Evolutionary conservation across 2,113 vertebrate genomes (phyloP).

Genomic region (Zapus hudsonius): DNA sequence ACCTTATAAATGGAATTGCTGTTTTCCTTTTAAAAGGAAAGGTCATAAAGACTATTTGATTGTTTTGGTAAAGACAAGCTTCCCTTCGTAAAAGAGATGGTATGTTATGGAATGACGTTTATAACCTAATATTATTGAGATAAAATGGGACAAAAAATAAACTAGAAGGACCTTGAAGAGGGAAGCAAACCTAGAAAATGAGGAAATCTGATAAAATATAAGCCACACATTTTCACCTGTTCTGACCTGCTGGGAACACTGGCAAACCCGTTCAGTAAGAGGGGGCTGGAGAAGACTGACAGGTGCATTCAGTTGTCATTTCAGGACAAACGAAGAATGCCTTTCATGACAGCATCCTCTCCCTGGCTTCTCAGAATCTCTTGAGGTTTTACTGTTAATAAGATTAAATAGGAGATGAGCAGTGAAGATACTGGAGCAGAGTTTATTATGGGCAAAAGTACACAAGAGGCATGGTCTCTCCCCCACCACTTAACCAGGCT

Average conservation of each 20-base stretch:
- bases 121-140: constrained; percentile 63
- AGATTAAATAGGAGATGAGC: constrained; percentile 88
- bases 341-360: constrained; percentile 78
- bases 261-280: neutral
- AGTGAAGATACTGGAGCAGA: constrained; percentile 87
- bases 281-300: constrained; percentile 48
- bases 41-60: constrained; percentile 68
- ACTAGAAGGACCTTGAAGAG: neutral
- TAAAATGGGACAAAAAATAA: neutral
- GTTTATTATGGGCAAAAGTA: constrained; percentile 88
- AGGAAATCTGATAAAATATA: neutral
- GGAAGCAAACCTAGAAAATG: constrained; percentile 36
- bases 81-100: constrained; percentile 59
- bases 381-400: constrained; percentile 86
- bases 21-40: constrained; percentile 63
- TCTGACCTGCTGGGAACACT: neutral
- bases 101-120: constrained; percentile 62
- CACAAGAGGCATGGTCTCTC: constrained; percentile 82
- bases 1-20: constrained; percentile 68
- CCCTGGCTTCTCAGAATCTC: constrained; percentile 83
- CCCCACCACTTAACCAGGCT: constrained; percentile 85
- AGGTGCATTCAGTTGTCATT: constrained; percentile 77
- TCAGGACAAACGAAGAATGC: constrained; percentile 80
- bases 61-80: constrained; percentile 68
- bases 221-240: neutral